Evolutionary conservation across 2,888 invertebrate species (phyloP).

Genomic region (Spialia ferax): DNA sequence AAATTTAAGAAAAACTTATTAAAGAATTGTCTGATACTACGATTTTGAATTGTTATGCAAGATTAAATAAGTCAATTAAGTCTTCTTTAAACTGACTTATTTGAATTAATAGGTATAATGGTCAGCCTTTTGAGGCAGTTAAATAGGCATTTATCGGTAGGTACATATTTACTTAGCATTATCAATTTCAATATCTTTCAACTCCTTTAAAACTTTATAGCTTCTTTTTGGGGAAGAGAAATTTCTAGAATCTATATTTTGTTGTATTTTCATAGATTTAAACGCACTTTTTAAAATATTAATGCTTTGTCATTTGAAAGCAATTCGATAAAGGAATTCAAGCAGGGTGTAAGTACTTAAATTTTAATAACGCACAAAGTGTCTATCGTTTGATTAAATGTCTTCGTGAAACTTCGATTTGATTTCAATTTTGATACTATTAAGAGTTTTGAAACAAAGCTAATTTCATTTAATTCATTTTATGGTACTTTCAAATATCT

Average conservation of each 20-base stretch:
- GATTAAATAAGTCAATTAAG: not conserved
- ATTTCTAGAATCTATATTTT: not conserved
- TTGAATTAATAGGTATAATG: not conserved
- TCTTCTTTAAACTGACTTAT: not conserved
- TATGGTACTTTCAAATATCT: not conserved
- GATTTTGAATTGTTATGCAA: not conserved
- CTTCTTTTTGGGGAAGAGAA: not conserved
- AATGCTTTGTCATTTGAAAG: slow-evolving; percentile 16
- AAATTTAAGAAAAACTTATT: not conserved
- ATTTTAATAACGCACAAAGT: slow-evolving; percentile 70
- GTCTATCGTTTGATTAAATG: slow-evolving; percentile 48
- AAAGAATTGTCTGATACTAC: not conserved
- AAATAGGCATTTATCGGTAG: not conserved
- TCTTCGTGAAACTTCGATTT: slow-evolving; percentile 18
- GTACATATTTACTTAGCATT: not conserved
- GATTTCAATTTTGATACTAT: slow-evolving; percentile 9
- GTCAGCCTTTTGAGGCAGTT: not conserved
- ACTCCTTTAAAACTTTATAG: not conserved
- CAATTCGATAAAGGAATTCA: slow-evolving; percentile 52
- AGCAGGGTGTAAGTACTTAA: slow-evolving; percentile 65
- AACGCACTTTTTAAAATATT: not conserved
- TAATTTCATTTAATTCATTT: not conserved
- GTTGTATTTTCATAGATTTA: not conserved
- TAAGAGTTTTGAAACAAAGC: not conserved
- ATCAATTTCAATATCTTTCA: not conserved